These are phyloP conservation scores for Aphaenogaster ashmeadi DNA, from an alignment of 1,140 invertebrate genomes.

Conservation along the genomic window DNA sequence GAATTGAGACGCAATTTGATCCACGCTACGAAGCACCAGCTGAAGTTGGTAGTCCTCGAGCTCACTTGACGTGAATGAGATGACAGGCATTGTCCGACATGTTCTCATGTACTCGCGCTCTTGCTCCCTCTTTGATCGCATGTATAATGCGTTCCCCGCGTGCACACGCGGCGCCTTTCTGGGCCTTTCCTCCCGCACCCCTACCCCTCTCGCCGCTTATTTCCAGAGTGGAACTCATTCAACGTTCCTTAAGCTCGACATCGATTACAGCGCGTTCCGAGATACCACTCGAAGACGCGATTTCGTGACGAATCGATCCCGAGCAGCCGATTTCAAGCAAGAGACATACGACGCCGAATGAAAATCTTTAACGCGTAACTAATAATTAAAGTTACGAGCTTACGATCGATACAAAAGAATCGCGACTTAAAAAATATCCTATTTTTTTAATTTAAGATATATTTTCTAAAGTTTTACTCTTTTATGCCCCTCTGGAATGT, in stretches of 20 bases:
- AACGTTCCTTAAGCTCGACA: slow-evolving; percentile 51
- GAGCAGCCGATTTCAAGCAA: slow-evolving; percentile 23
- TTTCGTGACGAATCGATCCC: slow-evolving; percentile 57
- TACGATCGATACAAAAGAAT: background rate
- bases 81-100: slow-evolving; percentile 84
- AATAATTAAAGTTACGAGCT: background rate
- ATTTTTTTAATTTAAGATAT: too few relatives aligned
- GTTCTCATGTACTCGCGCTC: slow-evolving; percentile 80
- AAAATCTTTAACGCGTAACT: background rate
- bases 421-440: background rate
- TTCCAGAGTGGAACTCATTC: slow-evolving; percentile 45
- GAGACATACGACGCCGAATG: background rate
- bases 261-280: slow-evolving; percentile 46
- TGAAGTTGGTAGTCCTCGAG: slow-evolving; percentile 82
- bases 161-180: slow-evolving; percentile 74
- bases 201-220: background rate
- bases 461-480: too few relatives aligned
- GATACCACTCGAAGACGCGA: slow-evolving; percentile 45
- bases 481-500: too few relatives aligned
- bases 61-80: slow-evolving; percentile 84
- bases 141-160: slow-evolving; percentile 75
- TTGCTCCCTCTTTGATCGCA: slow-evolving; percentile 77
- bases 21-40: slow-evolving; percentile 73
- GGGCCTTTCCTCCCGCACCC: slow-evolving; percentile 16
- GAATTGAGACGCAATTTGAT: slow-evolving; percentile 84